Evolutionary conservation across 1,140 invertebrate genomes (phyloP), one percentile per base, ranked within the genome.

Genomic region (Drosophila jambulina): DNA sequence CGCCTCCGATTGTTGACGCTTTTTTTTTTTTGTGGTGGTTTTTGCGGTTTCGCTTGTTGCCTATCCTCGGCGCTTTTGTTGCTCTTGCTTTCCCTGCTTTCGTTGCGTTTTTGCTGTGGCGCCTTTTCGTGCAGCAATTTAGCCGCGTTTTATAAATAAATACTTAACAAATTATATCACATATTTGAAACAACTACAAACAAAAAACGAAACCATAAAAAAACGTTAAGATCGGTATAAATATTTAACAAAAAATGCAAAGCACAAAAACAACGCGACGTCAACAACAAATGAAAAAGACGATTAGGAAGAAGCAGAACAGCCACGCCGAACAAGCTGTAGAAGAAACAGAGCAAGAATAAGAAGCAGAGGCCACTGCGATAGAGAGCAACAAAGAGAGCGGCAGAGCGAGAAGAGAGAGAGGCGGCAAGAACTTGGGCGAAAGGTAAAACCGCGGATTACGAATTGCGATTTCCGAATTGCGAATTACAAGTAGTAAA

Each of bases 141-240:
- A 29, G 58, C 19, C 49, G 69, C 58, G 38, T 48, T 56, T 63
- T 49, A 74, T 57, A 74, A 76, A 76, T 67, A 75, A 86, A 86
- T 86, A 82, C 81, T 84, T 84, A 84, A 84, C 67, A 77, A 84
- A 70, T 70, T 70, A 70, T 70, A 70, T 70, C 67, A 70, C 67
- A 70, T 56, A 34, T 69, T 54, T 51, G 10, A 72, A 68, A 60
- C 56, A 45, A 72, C 27, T 48, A 64, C 25, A 74, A 64, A 64
- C 32, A 56, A 85, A 75, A 69, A 70, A 74, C 62, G 70, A 23
- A 53, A 54, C 51, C 13, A 54, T 67, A 70, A 68, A 71, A 80
- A 84, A 71, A 90, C 80, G 74, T 85, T 68, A 61, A 61, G 67
- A 56, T 63, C 32, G 53, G 48, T 56, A 46, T 36, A 53, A 76